These are phyloP conservation scores for Drosophila rellima DNA, from an alignment of 2,888 invertebrate genomes.

Conservation along the genomic window DNA sequence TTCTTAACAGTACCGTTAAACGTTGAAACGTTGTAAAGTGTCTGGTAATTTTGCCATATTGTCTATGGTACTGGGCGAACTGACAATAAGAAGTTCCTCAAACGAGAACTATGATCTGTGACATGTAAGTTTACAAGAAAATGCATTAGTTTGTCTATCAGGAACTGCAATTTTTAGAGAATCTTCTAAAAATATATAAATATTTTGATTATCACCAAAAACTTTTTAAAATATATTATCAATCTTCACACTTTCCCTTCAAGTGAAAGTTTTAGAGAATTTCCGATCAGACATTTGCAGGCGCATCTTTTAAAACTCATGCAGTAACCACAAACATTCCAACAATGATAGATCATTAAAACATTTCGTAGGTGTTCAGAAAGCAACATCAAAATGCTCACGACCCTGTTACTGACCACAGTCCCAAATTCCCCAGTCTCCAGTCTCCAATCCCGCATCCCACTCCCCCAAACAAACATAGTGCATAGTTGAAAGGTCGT, in stretches of 20 bases:
- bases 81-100: background rate
- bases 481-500: conserved; percentile 65
- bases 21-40: conserved; percentile 27
- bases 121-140: background rate
- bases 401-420: conserved; percentile 44
- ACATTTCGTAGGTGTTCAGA: conserved; percentile 52
- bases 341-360: conserved; percentile 78
- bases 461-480: conserved; percentile 2
- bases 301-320: conserved; percentile 28
- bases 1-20: conserved; percentile 57
- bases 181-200: background rate
- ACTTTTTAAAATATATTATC: conserved; percentile 1
- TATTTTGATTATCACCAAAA: too few relatives aligned
- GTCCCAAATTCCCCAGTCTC: conserved; percentile 3
- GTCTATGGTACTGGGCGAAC: conserved; percentile 16
- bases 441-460: background rate
- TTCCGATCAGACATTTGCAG: conserved; percentile 21
- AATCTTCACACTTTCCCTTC: conserved; percentile 44
- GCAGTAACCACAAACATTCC: conserved; percentile 28
- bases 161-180: background rate
- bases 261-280: conserved; percentile 56
- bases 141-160: too few relatives aligned
- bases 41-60: conserved; percentile 46
- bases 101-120: background rate
- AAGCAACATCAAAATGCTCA: conserved; percentile 32